Conservation (phyloP, 2,113 vertebrate species). For the Athene cunicularia region DNA sequence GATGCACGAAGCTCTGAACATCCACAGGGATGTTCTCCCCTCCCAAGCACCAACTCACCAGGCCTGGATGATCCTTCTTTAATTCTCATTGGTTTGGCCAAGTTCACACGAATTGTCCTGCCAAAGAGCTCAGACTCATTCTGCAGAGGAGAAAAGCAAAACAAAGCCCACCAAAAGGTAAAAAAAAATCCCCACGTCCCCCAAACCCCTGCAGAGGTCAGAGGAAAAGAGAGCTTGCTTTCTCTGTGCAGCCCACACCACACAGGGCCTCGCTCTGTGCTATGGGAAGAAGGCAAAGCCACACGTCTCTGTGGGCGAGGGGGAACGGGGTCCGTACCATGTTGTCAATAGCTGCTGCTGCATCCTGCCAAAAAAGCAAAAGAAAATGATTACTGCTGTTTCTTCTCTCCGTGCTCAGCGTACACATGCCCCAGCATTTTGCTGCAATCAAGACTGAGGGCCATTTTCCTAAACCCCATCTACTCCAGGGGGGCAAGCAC, state of each 20-base stretch:
- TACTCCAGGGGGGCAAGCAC: not conserved
- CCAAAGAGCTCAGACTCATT: conserved; percentile 97
- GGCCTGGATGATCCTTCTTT: conserved; percentile 96
- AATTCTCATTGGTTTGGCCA: conserved; percentile 96
- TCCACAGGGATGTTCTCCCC: rapidly evolving
- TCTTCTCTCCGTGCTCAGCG: not conserved
- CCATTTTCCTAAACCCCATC: not conserved
- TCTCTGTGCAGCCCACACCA: rapidly evolving
- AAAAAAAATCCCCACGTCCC: not conserved
- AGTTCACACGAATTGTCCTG: conserved; percentile 93
- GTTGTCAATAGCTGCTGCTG: conserved; percentile 95
- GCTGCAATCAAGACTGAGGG: rapidly evolving
- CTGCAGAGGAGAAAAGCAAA: conserved; percentile 66
- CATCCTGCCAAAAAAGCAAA: conserved; percentile 81
- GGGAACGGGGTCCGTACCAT: conserved; percentile 79
- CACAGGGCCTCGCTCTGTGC: rapidly evolving
- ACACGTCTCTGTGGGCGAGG: rapidly evolving
- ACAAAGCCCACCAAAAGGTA: not conserved
- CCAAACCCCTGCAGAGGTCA: not conserved
- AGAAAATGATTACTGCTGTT: not conserved
- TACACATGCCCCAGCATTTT: rapidly evolving
- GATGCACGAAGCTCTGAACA: rapidly evolving
- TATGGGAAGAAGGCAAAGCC: not conserved
- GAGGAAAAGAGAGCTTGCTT: not conserved
- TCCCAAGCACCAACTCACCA: conserved; percentile 70